Conservation (phyloP, 2,797 vertebrate genomes). For the Anableps anableps region DNA sequence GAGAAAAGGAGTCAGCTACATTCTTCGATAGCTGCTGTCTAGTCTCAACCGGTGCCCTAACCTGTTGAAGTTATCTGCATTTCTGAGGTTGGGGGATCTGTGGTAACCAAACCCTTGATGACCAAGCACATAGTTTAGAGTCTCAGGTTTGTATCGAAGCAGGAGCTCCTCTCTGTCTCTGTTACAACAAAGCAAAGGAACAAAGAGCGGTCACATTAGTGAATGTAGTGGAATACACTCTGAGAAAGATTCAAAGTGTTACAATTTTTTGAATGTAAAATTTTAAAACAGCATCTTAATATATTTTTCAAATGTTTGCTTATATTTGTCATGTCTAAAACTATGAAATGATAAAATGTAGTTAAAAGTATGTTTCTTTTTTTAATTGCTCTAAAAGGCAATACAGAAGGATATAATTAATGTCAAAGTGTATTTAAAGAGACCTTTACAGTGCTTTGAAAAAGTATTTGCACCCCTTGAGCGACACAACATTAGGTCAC, state of each 20-base stretch:
- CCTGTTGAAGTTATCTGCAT: conserved; percentile 61
- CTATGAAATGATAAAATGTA: too few species aligned
- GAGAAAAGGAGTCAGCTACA: not conserved
- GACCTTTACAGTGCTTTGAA: not conserved
- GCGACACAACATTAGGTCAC: not conserved
- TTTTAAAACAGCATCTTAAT: not conserved
- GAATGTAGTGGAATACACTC: not conserved
- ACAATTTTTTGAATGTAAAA: too few species aligned
- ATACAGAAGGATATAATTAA: too few species aligned
- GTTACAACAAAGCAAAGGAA: conserved; percentile 28
- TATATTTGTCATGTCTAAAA: too few species aligned
- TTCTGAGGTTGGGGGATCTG: conserved; percentile 4
- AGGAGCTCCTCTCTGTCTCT: conserved; percentile 80
- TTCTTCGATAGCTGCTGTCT: not conserved
- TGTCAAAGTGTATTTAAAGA: not conserved
- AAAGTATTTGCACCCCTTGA: not conserved
- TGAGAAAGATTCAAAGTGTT: not conserved
- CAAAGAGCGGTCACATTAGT: conserved; percentile 4
- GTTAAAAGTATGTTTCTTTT: too few species aligned
- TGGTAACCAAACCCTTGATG: conserved; percentile 44
- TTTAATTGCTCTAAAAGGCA: too few species aligned
- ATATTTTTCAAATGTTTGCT: too few species aligned
- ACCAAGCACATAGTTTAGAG: conserved; percentile 83
- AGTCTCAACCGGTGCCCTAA: conserved; percentile 36
- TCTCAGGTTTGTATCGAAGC: conserved; percentile 78